Evolutionary conservation across 92 coral and sea anemone species (phyloP).

Genomic region (Meandrina meandrites): DNA sequence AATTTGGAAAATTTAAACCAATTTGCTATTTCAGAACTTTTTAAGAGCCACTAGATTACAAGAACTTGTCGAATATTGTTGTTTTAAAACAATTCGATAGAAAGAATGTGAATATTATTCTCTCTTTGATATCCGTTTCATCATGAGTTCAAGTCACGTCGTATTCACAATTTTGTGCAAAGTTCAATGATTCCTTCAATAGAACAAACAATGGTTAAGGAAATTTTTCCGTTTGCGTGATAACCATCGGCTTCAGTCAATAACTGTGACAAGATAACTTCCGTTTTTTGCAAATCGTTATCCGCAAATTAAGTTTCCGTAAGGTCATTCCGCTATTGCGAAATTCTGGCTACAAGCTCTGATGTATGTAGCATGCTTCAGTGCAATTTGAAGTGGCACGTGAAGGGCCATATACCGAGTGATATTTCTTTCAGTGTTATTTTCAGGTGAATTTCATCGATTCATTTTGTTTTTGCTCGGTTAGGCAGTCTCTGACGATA

Average conservation of each 20-base stretch:
- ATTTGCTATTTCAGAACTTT: neutral
- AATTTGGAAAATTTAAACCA: neutral
- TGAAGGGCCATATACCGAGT: neutral
- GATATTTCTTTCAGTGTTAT: neutral
- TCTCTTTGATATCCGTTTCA: neutral
- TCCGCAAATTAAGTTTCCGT: conserved; percentile 11
- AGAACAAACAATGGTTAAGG: neutral
- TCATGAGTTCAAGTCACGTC: conserved; percentile 1
- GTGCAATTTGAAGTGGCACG: conserved; percentile 1
- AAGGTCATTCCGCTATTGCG: conserved; percentile 43
- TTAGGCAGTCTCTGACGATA: neutral
- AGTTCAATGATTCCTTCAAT: neutral
- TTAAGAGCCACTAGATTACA: neutral
- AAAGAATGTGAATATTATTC: neutral
- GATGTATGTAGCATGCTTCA: neutral
- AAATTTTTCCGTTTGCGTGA: conserved; percentile 28
- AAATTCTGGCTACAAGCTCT: neutral
- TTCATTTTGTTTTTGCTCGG: neutral
- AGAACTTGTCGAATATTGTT: neutral
- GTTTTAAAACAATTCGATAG: neutral
- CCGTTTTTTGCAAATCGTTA: conserved; percentile 10
- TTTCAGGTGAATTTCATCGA: neutral
- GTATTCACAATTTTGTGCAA: neutral
- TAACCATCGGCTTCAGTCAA: neutral
- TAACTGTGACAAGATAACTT: conserved; percentile 13